phyloP scores from a whole-genome alignment of 2,113 vertebrate genomes.

The Gymnogyps californianus region DNA sequence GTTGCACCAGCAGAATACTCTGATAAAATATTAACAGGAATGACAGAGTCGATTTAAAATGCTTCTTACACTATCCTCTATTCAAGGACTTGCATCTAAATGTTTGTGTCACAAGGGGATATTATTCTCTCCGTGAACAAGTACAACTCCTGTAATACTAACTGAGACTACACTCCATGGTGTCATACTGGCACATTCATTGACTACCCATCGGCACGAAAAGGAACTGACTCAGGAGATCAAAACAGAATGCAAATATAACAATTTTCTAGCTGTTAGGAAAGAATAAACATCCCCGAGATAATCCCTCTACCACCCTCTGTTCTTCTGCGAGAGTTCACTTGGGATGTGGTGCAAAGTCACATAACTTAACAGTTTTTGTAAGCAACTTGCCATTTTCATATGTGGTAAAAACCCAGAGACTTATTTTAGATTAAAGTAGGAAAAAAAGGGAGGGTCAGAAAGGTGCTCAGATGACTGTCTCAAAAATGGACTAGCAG shows the following conservation, averaged over 20 bases:
- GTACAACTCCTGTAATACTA: neutral
- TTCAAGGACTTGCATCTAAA: neutral
- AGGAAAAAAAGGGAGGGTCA: neutral
- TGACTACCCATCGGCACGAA: neutral
- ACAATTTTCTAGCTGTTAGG: neutral
- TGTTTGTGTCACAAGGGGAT: neutral
- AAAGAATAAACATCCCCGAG: neutral
- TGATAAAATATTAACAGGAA: neutral
- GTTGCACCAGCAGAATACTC: neutral
- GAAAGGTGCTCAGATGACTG: neutral
- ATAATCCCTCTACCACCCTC: neutral
- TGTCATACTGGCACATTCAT: neutral
- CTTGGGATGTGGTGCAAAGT: neutral
- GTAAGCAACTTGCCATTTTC: neutral
- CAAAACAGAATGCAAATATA: neutral
- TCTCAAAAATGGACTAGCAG: neutral
- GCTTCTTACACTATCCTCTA: neutral
- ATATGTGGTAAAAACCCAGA: neutral
- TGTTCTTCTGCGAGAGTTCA: neutral
- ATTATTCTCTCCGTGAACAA: neutral
- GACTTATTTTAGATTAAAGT: neutral
- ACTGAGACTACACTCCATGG: neutral
- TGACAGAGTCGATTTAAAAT: neutral
- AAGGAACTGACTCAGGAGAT: neutral
- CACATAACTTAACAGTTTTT: neutral